Percentiles rank a stretch among this genome's conserved stretches.
Conservation (phyloP, 1,140 invertebrate genomes). For the Vollenhovia emeryi region DNA sequence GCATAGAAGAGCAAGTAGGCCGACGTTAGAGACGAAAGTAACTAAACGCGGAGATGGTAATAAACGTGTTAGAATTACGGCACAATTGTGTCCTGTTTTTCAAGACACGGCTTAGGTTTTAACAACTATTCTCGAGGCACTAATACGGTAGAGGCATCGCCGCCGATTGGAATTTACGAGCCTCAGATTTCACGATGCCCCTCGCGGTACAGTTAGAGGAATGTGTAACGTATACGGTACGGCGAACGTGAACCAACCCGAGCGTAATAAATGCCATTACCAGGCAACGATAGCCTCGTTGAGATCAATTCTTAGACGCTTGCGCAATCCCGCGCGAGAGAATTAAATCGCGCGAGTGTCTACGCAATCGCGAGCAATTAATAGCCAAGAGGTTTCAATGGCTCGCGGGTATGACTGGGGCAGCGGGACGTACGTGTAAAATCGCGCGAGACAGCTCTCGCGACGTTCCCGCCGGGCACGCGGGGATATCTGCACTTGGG, state of each 20-base stretch:
- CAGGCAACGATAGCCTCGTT: neutral
- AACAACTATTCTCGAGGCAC: conserved; percentile 45
- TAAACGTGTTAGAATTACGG: conserved; percentile 71
- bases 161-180: conserved; percentile 68
- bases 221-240: conserved; percentile 33
- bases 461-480: neutral
- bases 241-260: conserved; percentile 23
- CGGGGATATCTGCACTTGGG: neutral
- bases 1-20: conserved; percentile 41
- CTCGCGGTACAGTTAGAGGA: conserved; percentile 42
- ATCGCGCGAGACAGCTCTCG: neutral
- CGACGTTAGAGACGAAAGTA: conserved; percentile 49
- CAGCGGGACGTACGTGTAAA: conserved; percentile 3
- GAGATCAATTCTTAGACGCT: conserved; percentile 30
- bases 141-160: conserved; percentile 46
- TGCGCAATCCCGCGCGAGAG: neutral
- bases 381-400: neutral
- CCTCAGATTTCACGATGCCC: conserved; percentile 31
- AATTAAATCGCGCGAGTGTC: conserved; percentile 15
- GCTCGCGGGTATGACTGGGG: neutral
- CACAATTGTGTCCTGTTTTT: conserved; percentile 63
- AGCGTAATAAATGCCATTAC: conserved; percentile 38
- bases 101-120: conserved; percentile 64
- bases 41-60: conserved; percentile 50
- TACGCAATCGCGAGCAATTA: conserved; percentile 21